Evolutionary conservation across 2,888 invertebrate species (phyloP).

Genomic region (Cecidostiba fungosa): DNA sequence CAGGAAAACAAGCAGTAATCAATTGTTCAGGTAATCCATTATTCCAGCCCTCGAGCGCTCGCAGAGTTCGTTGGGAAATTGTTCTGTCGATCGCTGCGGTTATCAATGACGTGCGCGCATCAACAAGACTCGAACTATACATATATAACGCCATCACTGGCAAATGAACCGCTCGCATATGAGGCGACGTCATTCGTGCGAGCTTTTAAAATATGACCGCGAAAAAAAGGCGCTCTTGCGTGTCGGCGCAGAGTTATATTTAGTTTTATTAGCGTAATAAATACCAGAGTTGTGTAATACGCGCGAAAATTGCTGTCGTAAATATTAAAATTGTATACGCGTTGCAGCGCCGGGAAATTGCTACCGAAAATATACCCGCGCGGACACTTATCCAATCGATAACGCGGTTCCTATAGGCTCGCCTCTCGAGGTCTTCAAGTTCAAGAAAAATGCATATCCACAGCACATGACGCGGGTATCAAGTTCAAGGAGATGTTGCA

Average conservation of each 20-base stretch:
- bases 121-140: slow-evolving; percentile 21
- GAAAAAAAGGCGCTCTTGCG: background rate
- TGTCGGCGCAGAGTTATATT: background rate
- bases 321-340: background rate
- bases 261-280: background rate
- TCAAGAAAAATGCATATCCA: background rate
- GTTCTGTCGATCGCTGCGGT: slow-evolving; percentile 47
- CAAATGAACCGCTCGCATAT: slow-evolving; percentile 8
- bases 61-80: slow-evolving; percentile 38
- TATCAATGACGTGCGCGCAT: slow-evolving; percentile 45
- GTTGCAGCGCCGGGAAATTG: background rate
- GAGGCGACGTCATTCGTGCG: background rate
- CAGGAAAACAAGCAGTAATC: slow-evolving; percentile 37
- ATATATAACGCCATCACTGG: background rate
- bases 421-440: background rate
- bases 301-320: background rate
- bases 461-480: background rate
- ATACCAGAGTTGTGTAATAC: background rate
- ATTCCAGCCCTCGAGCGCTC: slow-evolving; percentile 20
- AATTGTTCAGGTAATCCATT: slow-evolving; percentile 41
- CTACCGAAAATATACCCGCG: background rate
- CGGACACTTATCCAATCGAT: background rate
- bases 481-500: slow-evolving; percentile 5
- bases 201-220: background rate
- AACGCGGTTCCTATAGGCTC: background rate